Evolutionary conservation across 2,797 vertebrate species (phyloP).

Genomic region (Myripristis jacobus): DNA sequence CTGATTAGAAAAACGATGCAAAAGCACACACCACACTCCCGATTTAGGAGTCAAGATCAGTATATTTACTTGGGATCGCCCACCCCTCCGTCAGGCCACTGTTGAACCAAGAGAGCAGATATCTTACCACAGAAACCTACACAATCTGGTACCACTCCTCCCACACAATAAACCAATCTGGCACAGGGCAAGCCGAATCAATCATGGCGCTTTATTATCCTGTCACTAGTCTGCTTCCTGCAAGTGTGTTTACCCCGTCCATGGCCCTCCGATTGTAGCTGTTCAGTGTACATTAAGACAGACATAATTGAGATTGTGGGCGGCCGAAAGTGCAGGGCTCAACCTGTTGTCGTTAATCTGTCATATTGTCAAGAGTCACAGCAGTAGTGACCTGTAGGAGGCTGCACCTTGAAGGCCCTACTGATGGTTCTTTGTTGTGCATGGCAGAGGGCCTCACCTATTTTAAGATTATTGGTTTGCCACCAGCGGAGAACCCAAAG

Average conservation of each 20-base stretch:
- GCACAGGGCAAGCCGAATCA: slow-evolving; percentile 82
- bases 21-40: slow-evolving; percentile 4
- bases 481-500: slow-evolving; percentile 78
- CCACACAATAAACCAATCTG: slow-evolving; percentile 81
- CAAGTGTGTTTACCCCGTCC: slow-evolving; percentile 82
- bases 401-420: slow-evolving; percentile 77
- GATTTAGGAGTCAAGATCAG: slow-evolving; percentile 31
- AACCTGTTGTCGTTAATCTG: slow-evolving; percentile 86
- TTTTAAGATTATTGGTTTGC: slow-evolving; percentile 78
- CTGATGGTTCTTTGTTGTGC: slow-evolving; percentile 81
- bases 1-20: not conserved
- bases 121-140: slow-evolving; percentile 70
- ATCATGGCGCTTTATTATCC: slow-evolving; percentile 86
- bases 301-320: slow-evolving; percentile 85
- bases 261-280: slow-evolving; percentile 77
- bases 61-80: slow-evolving; percentile 53
- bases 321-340: slow-evolving; percentile 82
- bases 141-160: slow-evolving; percentile 81
- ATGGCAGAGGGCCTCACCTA: slow-evolving; percentile 79
- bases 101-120: slow-evolving; percentile 60
- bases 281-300: slow-evolving; percentile 84
- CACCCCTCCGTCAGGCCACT: slow-evolving; percentile 29
- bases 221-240: slow-evolving; percentile 84
- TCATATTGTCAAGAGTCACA: slow-evolving; percentile 82
- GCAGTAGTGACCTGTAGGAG: slow-evolving; percentile 74